These are phyloP conservation scores for Tineola bisselliella DNA, from an alignment of 2,888 invertebrate genomes.

Conservation along the genomic window DNA sequence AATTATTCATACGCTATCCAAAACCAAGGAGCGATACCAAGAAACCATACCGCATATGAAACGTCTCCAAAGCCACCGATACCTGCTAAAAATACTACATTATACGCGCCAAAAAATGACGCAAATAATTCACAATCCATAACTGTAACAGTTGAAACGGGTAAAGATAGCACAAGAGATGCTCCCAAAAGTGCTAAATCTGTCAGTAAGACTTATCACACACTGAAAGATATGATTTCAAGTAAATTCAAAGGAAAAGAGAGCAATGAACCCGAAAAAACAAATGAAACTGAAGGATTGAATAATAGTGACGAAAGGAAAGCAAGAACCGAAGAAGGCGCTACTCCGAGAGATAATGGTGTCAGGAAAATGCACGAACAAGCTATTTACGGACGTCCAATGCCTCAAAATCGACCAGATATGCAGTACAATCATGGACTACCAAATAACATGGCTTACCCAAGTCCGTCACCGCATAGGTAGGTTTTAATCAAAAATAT, in stretches of 20 bases:
- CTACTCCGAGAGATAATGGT: constrained; percentile 39
- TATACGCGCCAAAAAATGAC: constrained; percentile 41
- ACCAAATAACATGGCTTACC: constrained; percentile 51
- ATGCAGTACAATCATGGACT: constrained; percentile 54
- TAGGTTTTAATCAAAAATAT: constrained; percentile 21
- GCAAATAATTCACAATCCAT: constrained; percentile 54
- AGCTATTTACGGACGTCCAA: constrained; percentile 70
- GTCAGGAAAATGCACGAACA: constrained; percentile 64
- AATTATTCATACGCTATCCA: constrained; percentile 64
- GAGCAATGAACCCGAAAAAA: constrained; percentile 63
- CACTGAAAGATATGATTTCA: constrained; percentile 84
- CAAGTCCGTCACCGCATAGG: constrained; percentile 60
- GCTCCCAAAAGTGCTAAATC: constrained; percentile 70
- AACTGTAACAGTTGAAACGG: constrained; percentile 69
- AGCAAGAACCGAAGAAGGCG: constrained; percentile 46
- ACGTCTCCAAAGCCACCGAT: constrained; percentile 52
- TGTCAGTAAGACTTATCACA: constrained; percentile 83
- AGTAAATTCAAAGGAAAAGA: constrained; percentile 77
- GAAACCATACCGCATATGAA: constrained; percentile 54
- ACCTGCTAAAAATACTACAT: constrained; percentile 47
- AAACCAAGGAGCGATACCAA: constrained; percentile 41
- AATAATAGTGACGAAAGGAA: constrained; percentile 73
- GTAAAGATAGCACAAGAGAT: constrained; percentile 66
- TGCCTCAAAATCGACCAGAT: constrained; percentile 58
- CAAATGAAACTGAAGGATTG: constrained; percentile 61